phyloP scores from a whole-genome alignment of 2,888 invertebrate genomes.

The Chaitophorus viminalis region DNA sequence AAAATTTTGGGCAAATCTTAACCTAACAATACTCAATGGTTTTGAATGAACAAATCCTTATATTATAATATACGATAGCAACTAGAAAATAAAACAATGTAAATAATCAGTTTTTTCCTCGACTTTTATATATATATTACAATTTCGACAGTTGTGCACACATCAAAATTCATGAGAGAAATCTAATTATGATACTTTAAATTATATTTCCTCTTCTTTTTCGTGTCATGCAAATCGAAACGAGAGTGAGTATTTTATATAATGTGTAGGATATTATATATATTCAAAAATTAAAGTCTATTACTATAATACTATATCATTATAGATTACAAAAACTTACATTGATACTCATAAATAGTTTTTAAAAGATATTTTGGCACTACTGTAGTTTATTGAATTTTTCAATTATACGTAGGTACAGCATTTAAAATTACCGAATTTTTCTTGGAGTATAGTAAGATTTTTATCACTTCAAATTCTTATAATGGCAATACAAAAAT shows the following conservation, averaged over 20 bases:
- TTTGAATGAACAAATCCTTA: background rate
- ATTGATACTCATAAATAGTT: background rate
- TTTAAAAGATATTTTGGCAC: background rate
- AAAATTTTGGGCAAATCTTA: background rate
- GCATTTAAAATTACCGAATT: too few species aligned
- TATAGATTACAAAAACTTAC: too few species aligned
- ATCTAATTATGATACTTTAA: background rate
- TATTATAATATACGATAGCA: slow-evolving; percentile 21
- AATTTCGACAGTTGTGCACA: background rate
- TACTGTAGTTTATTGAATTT: background rate
- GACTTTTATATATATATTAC: background rate
- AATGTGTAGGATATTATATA: background rate
- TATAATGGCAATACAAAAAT: too few species aligned
- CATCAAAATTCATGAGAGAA: background rate
- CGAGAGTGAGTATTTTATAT: background rate
- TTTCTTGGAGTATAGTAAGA: too few species aligned
- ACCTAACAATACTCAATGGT: background rate
- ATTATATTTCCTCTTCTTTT: background rate
- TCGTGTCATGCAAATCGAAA: slow-evolving; percentile 9
- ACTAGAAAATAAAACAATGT: slow-evolving; percentile 17
- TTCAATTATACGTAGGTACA: background rate
- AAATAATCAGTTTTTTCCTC: slow-evolving; percentile 29
- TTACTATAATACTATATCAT: background rate
- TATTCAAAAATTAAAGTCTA: background rate
- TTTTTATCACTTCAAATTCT: too few species aligned